These are phyloP conservation scores for Physella acuta DNA, from an alignment of 1,140 invertebrate genomes.

Conservation along the genomic window DNA sequence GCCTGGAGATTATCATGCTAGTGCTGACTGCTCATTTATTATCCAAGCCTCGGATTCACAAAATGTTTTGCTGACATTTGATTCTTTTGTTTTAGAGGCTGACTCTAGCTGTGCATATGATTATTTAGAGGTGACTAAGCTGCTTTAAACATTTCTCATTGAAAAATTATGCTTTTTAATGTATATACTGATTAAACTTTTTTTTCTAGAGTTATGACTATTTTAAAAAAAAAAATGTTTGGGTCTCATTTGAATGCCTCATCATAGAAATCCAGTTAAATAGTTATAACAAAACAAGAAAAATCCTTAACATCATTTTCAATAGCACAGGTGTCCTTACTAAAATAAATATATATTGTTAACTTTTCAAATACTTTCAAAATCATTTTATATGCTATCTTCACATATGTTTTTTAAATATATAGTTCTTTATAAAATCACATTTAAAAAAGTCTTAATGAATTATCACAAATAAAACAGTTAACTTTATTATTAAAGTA, in stretches of 20 bases:
- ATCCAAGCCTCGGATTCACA: constrained; percentile 83
- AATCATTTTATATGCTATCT: not conserved
- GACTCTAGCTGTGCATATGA: constrained; percentile 95
- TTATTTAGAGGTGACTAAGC: constrained; percentile 70
- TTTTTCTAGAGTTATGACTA: not conserved
- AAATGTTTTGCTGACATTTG: constrained; percentile 72
- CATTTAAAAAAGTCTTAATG: not conserved
- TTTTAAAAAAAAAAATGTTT: not conserved
- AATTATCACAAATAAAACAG: not conserved
- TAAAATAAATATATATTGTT: not conserved
- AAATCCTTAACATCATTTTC: not conserved
- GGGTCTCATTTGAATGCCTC: not conserved
- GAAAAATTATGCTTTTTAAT: constrained; percentile 4
- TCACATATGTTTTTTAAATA: not conserved
- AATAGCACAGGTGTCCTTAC: not conserved
- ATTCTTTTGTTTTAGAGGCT: constrained; percentile 63
- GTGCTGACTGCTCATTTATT: constrained; percentile 92
- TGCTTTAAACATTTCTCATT: not conserved
- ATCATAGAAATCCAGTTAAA: not conserved
- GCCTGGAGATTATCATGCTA: constrained; percentile 89
- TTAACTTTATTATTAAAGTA: too few species aligned
- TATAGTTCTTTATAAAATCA: not conserved
- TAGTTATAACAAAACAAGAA: not conserved
- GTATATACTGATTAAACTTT: not conserved
- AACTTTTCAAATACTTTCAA: not conserved